Percentiles rank a stretch among this genome's conserved stretches.
phyloP scores from a whole-genome alignment of 92 coral and sea anemone species.

The Phymanthus crucifer region DNA sequence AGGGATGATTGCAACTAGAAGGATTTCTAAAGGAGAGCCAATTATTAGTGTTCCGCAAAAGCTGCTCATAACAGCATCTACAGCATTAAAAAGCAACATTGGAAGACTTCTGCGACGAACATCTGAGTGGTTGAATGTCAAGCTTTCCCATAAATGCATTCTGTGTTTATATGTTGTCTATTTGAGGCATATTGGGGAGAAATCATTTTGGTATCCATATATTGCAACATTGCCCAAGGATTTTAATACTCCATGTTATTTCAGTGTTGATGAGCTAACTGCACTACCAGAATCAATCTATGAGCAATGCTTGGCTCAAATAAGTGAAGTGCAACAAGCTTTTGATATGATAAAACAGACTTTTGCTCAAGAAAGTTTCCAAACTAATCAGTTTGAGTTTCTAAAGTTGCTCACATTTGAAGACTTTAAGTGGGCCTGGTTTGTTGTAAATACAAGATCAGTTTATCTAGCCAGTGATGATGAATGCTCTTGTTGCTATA shows the following conservation, averaged over 20 bases:
- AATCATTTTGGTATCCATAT: slow-evolving; percentile 91
- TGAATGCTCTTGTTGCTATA: slow-evolving; percentile 14
- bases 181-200: slow-evolving; percentile 58
- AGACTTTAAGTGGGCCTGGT: slow-evolving; percentile 94
- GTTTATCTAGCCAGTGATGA: slow-evolving; percentile 60
- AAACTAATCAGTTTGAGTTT: slow-evolving; percentile 16
- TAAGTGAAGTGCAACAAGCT: slow-evolving; percentile 38
- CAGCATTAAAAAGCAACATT: slow-evolving; percentile 53
- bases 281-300: slow-evolving; percentile 46
- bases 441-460: slow-evolving; percentile 88
- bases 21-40: slow-evolving; percentile 46
- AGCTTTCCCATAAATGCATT: slow-evolving; percentile 44
- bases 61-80: slow-evolving; percentile 64
- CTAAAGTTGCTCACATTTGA: slow-evolving; percentile 46
- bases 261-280: slow-evolving; percentile 49
- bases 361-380: neutral
- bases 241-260: slow-evolving; percentile 86
- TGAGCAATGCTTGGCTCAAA: slow-evolving; percentile 47
- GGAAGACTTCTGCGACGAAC: slow-evolving; percentile 18
- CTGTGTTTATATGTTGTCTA: slow-evolving; percentile 69
- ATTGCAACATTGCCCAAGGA: slow-evolving; percentile 65
- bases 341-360: slow-evolving; percentile 34
- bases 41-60: slow-evolving; percentile 77
- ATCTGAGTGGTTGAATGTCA: neutral
- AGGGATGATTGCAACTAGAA: slow-evolving; percentile 71